Percentiles rank a stretch among this genome's conserved stretches.
Conservation (phyloP, 2,113 vertebrate genomes). For the Cryptotis parvus region DNA sequence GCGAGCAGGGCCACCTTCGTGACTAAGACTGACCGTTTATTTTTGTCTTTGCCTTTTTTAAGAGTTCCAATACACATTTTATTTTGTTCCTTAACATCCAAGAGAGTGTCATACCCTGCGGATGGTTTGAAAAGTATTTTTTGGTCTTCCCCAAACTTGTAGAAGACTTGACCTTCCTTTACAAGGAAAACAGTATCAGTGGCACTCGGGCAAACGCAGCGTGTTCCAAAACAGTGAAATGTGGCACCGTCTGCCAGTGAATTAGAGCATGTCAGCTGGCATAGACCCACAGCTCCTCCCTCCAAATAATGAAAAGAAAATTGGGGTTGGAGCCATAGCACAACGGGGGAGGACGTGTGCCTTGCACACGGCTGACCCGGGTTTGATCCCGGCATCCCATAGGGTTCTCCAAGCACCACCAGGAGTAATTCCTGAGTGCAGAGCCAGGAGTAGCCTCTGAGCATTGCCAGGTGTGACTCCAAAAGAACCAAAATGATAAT, state of each 20-base stretch:
- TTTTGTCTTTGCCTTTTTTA: background rate
- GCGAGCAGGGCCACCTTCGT: background rate
- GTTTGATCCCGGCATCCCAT: too few species aligned
- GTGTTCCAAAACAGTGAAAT: background rate
- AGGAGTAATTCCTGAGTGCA: too few species aligned
- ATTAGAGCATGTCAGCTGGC: too few species aligned
- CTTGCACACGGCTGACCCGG: too few species aligned
- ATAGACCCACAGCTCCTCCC: too few species aligned
- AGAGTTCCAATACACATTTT: background rate
- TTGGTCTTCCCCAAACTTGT: constrained; percentile 9
- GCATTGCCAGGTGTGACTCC: too few species aligned
- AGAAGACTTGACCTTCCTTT: background rate
- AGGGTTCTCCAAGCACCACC: too few species aligned
- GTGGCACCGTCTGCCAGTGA: background rate
- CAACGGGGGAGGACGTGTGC: too few species aligned
- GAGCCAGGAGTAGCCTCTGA: too few species aligned
- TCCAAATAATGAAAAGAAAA: background rate
- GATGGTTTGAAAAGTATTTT: background rate
- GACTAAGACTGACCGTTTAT: background rate
- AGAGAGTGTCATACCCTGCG: background rate
- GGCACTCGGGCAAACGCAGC: background rate
- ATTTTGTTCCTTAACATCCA: background rate
- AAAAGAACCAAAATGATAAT: too few species aligned
- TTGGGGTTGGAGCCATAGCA: too few species aligned
- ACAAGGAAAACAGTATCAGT: background rate